Percentiles rank a stretch among this genome's conserved stretches.
phyloP scores from a whole-genome alignment of 2,113 vertebrate genomes.

The Stercorarius parasiticus region DNA sequence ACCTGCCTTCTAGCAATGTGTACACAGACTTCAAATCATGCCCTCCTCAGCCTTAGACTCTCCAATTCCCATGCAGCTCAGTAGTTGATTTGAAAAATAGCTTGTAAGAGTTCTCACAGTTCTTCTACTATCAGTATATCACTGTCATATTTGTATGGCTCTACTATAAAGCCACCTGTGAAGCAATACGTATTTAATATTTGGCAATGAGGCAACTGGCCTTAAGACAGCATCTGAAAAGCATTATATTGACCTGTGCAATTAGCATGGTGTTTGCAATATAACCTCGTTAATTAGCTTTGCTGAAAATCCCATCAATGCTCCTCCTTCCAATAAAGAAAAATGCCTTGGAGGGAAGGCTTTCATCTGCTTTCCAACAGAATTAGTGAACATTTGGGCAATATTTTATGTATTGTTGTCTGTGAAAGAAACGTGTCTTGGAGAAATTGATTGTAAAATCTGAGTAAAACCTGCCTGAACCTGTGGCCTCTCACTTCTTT shows the following conservation, averaged over 20 bases:
- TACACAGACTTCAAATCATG: constrained; percentile 1
- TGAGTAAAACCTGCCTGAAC: not conserved
- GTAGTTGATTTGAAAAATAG: not conserved
- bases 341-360: not conserved
- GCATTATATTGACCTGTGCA: not conserved
- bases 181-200: not conserved
- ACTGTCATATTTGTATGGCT: not conserved
- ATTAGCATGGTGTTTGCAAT: not conserved
- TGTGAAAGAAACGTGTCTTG: not conserved
- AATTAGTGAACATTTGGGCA: not conserved
- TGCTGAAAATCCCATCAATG: not conserved
- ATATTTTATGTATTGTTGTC: not conserved
- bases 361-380: not conserved
- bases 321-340: not conserved
- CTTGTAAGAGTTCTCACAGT: not conserved
- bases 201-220: not conserved
- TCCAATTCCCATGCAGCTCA: not conserved
- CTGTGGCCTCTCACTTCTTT: not conserved
- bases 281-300: not conserved
- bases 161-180: not conserved
- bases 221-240: not conserved
- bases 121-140: not conserved
- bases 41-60: not conserved
- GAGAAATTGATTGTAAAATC: not conserved
- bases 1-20: not conserved